Evolutionary conservation across 2,888 invertebrate genomes (phyloP), one percentile per base, ranked within the genome.

Genomic region (Ophion ellenae): DNA sequence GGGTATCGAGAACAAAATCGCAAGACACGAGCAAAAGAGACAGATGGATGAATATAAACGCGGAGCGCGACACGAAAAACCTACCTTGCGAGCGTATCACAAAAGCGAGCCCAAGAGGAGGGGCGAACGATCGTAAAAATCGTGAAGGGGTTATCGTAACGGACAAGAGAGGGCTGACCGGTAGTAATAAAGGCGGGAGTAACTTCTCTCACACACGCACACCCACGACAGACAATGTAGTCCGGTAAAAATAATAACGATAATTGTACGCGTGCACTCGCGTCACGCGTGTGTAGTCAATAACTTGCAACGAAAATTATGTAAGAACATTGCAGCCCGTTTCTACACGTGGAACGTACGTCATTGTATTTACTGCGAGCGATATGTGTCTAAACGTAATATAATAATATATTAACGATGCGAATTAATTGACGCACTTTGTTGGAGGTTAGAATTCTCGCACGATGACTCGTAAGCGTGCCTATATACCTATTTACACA

Each of bases 321-420:
- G 81, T 91, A 91, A 91, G 90, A 88, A 74, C 87, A 88, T 88
- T 87, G 85, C 88, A 89, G 85, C 79, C 71, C 80, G 69, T 1
- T 78, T 82, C 53, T 40, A 84, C 74, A 63, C 67, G 81, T 66
- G 53, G 32, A 69, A 81, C 76, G 67, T 81, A 82, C 86, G 77
- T 76, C 66, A 74, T 53, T 64, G 11, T 74, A 67, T 47, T 59
- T 36, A 57, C 61, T 64, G 40, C 47, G 53, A 11, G 32, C 24
- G 47, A 67, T 70, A 32, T 57, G 9, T 79, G 24, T 78, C 4
- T 53, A 36, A 20, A 28, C n/a, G 36, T 10, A 61, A 24, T 61
- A 1, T 24, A 10, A 61, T 17, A 28, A 66, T 75, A 28, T 45
- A 73, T 70, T 57, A 57, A 69, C 63, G n/a, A 71, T 53, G 20